Evolutionary conservation across 2,113 vertebrate species (phyloP), one percentile per base, ranked within the genome.

Genomic region (Mungos mungo): DNA sequence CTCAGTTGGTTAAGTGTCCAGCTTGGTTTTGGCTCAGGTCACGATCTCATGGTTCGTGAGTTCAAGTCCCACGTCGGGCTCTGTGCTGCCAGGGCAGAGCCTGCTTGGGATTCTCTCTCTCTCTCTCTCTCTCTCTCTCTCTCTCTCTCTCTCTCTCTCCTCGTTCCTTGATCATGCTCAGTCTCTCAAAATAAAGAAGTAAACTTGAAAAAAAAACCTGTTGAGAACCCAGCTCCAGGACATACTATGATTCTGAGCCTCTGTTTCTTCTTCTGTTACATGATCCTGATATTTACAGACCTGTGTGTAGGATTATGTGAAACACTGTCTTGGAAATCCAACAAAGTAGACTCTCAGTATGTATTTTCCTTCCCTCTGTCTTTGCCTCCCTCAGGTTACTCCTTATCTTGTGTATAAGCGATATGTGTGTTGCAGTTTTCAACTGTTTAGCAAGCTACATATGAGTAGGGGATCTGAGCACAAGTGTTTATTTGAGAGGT

Each of bases 301-400:
- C 12, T 72, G 4, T 92, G 5, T 50, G 9, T 66, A 68, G 35
- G 35, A 63, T 47, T 71, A 71, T 45, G 14, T 45, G 33, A 89
- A 27, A 52, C 6, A 9, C 0, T 45, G 10, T 19, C 25, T 54
- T 68, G 31, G 1, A 35, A 52, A n/a, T 13, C 38, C 2, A 29
- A 25, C 4, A 23, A 10, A 33, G 0, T 38, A 27, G n/a, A 31
- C 10, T 15, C 27, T 15, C 23, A 18, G 8, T 13, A 47, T 21
- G 7, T 45, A 31, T 23, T 63, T 71, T 66, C 38, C n/a, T 29
- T 88, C 19, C 21, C 10, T 0, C 52, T 2, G 27, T 50, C 21
- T 25, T 68, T 57, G 68, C 21, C 29, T 54, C 94, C 4, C 50
- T 96, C 23, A 1, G 87, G 10, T 93, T 14, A 88, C n/a, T 88